Percentiles rank a stretch among this genome's conserved stretches.
These are phyloP conservation scores for Ursus arctos DNA, from an alignment of 2,113 vertebrate species.

Conservation along the genomic window DNA sequence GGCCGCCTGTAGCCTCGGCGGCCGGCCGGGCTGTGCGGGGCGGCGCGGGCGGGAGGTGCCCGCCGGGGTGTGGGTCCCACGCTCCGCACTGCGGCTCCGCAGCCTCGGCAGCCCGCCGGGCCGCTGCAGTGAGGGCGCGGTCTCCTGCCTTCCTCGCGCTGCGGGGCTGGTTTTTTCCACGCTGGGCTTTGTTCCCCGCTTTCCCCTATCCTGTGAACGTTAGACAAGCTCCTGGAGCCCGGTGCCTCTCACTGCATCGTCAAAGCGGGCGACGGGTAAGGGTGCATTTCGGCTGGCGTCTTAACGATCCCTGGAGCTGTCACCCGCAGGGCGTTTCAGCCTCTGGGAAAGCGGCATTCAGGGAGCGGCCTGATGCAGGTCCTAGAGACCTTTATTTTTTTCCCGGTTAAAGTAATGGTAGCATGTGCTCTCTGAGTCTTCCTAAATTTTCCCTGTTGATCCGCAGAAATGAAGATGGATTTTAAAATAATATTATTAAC, in stretches of 20 bases:
- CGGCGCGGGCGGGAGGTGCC: neutral
- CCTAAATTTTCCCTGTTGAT: neutral
- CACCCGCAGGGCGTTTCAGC: constrained; percentile 41
- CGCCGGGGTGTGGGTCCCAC: neutral
- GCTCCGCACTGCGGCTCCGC: constrained; percentile 39
- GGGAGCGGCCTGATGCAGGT: neutral
- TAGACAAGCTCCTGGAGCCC: neutral
- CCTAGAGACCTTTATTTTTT: neutral
- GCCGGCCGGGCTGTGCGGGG: neutral
- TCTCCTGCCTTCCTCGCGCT: constrained; percentile 24
- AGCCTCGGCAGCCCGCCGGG: neutral
- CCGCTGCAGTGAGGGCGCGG: constrained; percentile 68
- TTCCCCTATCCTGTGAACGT: neutral
- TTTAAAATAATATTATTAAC: neutral
- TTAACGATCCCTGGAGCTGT: constrained; percentile 32
- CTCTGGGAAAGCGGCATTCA: neutral
- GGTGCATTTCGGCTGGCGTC: neutral
- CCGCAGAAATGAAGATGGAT: neutral
- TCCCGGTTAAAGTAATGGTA: constrained; percentile 2
- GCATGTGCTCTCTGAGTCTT: neutral
- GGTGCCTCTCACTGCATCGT: neutral
- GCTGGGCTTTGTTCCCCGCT: constrained; percentile 77
- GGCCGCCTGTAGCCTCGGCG: neutral
- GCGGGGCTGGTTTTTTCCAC: constrained; percentile 51
- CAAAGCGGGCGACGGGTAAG: neutral